Evolutionary conservation across 2,113 vertebrate genomes (phyloP), one percentile per base, ranked within the genome.

Genomic region (Mugil cephalus): DNA sequence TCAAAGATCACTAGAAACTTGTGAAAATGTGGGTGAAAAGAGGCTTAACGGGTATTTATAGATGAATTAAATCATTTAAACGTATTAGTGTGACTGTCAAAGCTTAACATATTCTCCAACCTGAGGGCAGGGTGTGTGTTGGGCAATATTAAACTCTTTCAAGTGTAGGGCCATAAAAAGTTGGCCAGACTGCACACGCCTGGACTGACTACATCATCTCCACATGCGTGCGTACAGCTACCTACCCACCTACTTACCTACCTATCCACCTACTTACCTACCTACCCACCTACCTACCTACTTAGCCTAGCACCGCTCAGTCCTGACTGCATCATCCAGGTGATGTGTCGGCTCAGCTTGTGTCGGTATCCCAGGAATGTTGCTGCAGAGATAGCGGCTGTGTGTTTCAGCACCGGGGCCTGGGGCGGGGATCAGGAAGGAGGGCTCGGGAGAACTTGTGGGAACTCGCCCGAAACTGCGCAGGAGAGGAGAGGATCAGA

Each of bases 361-460:
- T 21, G 55, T 82, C 60, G 89, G 91, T 87, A 91, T 92, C 86
- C 68, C 53, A 83, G 81, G 90, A 92, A 92, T 92, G 90, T 50
- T 54, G 18, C 30, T 54, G 18, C 30, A 7, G 52, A 71, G 81
- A 86, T 59, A 82, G 79, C 82, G 59, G 77, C 2, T n/a, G n/a
- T n/a, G n/a, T n/a, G 65, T 74, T 70, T 63, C 63, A 59, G 73
- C 64, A 52, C 61, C 69, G 59, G 71, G 60, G 71, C 64, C 77
- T 0, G 66, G 70, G 79, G 81, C 71, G 70, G 71, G 77, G 80
- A 71, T 61, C 21, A 12, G 65, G 56, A 17, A 43, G 70, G 71
- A 24, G 60, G 56, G 39, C 68, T 43, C 40, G 40, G 38, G 52
- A 59, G 19, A 79, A 88, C 91, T 68, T 92, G 91, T 90, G 66